phyloP scores from a whole-genome alignment of 2,113 vertebrate species.

The Eublepharis macularius region DNA sequence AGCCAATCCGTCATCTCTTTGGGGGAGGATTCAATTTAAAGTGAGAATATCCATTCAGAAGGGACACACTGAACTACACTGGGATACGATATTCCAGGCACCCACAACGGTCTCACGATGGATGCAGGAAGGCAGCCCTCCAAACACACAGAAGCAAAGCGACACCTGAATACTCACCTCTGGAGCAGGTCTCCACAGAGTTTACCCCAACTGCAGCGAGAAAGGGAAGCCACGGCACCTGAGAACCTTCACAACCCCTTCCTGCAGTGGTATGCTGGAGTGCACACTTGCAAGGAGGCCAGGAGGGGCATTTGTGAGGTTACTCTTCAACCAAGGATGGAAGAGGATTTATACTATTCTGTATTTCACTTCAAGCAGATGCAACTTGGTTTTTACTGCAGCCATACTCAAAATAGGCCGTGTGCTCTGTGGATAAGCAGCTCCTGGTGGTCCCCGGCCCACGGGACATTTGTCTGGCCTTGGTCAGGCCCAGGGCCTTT shows the following conservation, averaged over 20 bases:
- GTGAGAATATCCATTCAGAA: conserved; percentile 38
- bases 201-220: background rate
- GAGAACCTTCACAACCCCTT: background rate
- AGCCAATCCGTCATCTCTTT: conserved; percentile 47
- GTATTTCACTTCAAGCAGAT: background rate
- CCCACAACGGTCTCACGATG: rapidly evolving
- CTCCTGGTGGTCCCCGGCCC: no score
- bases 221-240: background rate
- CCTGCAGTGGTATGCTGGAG: background rate
- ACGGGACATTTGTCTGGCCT: no score
- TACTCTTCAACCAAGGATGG: background rate
- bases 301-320: background rate
- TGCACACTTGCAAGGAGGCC: background rate
- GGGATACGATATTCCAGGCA: background rate
- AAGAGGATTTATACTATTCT: background rate
- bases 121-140: background rate
- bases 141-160: background rate
- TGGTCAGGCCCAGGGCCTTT: no score
- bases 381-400: background rate
- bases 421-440: no score
- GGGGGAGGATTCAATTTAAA: background rate
- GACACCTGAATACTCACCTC: no score
- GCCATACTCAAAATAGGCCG: no score
- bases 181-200: background rate
- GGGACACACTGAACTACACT: background rate